Base-by-base conservation (phyloP, 2,888 invertebrate species). In the Bellardia bayeri region DNA sequence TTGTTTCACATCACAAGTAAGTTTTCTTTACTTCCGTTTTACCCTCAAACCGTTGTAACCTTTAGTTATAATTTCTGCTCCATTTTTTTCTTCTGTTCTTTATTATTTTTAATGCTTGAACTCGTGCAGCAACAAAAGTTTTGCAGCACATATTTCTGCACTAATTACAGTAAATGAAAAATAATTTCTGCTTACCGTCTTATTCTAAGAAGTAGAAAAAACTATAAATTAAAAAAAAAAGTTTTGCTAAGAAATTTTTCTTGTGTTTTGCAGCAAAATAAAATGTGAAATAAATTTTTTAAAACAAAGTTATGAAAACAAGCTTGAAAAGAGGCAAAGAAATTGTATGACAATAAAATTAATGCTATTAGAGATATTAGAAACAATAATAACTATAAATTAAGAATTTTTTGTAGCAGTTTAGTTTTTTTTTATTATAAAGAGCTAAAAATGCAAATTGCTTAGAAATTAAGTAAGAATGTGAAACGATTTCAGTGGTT, bases 141-240 rank as follows among this genome's bases (percentile, higher is more conserved):
- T 74, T 63, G 75, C 58, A 80, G 81, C 81, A 87, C 84, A 87
- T 87, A 87, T 81, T 84, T 84, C 78, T 84, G 74, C 84, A 87
- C 84, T 87, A 87, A 87, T 87, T 87, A 84, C 74, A 82, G 84
- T 84, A 84, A 87, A 87, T 87, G 87, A 84, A 87, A 87, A 87
- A 87, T 87, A 84, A 84, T 87, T 87, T 87, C 87, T 84, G 78
- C 74, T 78, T 84, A 78, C 61, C 82, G 68, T 37, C 5, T 37
- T 37, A 6, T 37, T 37, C 37, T 66, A 78, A 81, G 76, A 49
- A 33, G 16, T n/a, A 16, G 33, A 40, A 56, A 79, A n/a, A 14
- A 49, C 11, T 5, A 63, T 58, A 40, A 68, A 45, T 23, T 30
- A 23, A 42, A 64, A 69, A 40, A 63, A 51, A 79, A 79, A 82